Conservation (phyloP, 2,113 vertebrate genomes). For the Macroglossus sobrinus region DNA sequence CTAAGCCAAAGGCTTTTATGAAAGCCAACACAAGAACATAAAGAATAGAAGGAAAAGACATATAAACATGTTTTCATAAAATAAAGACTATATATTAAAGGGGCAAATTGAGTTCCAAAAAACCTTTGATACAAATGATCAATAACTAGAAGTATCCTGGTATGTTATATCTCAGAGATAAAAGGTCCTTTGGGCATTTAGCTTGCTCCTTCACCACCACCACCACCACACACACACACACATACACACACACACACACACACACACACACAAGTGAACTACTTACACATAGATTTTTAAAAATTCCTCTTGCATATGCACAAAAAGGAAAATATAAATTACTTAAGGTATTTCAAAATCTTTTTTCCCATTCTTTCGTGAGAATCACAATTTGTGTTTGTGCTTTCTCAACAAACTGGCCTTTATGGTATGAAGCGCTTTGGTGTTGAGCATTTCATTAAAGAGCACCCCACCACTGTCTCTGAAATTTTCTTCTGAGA, state of each 20-base stretch:
- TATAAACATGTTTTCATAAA: background rate
- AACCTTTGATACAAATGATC: background rate
- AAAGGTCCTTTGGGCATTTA: background rate
- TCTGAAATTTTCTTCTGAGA: background rate
- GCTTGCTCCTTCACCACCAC: background rate
- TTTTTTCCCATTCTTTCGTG: background rate
- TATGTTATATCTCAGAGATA: background rate
- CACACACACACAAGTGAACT: background rate
- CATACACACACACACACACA: background rate
- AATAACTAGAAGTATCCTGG: background rate
- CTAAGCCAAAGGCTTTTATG: background rate
- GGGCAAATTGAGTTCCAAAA: background rate
- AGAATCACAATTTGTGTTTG: background rate
- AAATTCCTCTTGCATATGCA: background rate
- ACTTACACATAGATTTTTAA: background rate
- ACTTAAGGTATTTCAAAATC: background rate
- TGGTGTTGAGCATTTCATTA: background rate
- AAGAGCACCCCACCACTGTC: background rate
- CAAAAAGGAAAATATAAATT: constrained; percentile 14
- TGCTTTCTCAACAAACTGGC: background rate
- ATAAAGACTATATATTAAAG: background rate
- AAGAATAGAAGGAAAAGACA: background rate
- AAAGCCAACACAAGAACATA: background rate
- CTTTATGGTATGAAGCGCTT: background rate
- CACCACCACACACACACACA: background rate